phyloP scores from a whole-genome alignment of 2,113 vertebrate species.

The Felis catus region F.catus_Fca126_mat1.0 CM031414.1:26032001-26032500 shows the following conservation, averaged over 20 bases:
- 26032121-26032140: neutral
- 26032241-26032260: neutral
- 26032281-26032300: neutral
- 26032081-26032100: rapidly evolving
- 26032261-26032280: neutral
- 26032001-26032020: neutral
- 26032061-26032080: neutral
- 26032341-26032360: neutral
- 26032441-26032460: neutral
- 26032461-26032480: neutral
- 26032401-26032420: neutral
- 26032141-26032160: neutral
- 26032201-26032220: neutral
- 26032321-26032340: neutral
- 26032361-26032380: neutral
- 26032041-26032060: neutral
- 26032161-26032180: neutral
- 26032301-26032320: rapidly evolving
- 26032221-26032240: neutral
- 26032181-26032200: neutral
- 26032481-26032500: neutral
- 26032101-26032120: neutral
- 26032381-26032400: neutral
- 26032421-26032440: neutral
- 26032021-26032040: neutral